Evolutionary conservation across 2,888 invertebrate species (phyloP), one percentile per base, ranked within the genome.

Genomic region (Marasmarcha lunaedactyla): DNA sequence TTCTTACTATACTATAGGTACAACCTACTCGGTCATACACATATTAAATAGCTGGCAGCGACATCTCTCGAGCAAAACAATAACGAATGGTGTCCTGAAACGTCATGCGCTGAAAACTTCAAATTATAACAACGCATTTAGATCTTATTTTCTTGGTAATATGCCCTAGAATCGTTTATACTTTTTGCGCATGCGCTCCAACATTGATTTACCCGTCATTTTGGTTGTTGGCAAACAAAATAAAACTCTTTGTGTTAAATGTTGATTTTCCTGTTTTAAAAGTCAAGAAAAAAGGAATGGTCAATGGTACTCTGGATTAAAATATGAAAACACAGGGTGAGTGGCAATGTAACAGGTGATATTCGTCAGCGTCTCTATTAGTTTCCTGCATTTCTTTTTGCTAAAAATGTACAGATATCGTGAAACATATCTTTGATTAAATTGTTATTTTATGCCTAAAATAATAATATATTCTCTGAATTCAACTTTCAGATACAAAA

Each of bases 121-220:
- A 6, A 15, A 20, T 5, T 3, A 2, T 20, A 1, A 11, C 5
- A 7, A 37, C 46, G 48, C 35, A 37, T n/a, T n/a, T n/a, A 40
- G 38, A 54, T 48, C n/a, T 47, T 33, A 33, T 1, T 0, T 0
- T 0, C 0, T 1, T 4, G 0, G 0, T 0, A 0, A 30, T 59
- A 63, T 51, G 41, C 46, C 41, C 7, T 1, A 43, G 42, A 48
- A 51, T 59, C 0, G 35, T 1, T n/a, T 45, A 46, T 3, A 14
- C 1, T 2, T 2, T 46, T 46, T 46, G 63, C 79, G 77, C 79
- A 33, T 76, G 79, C 79, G 79, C 66, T 49, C 48, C 66, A 48
- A 51, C 55, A 78, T 77, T 59, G 78, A 79, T 78, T 74, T 66
- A 9, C 53, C 57, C 64, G 63, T 61, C 66, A 63, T 48, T 44